Percentiles rank a stretch among this genome's conserved stretches.
These are phyloP conservation scores for Drosophila parabipectinata DNA, from an alignment of 1,140 invertebrate genomes.

Conservation along the genomic window DNA sequence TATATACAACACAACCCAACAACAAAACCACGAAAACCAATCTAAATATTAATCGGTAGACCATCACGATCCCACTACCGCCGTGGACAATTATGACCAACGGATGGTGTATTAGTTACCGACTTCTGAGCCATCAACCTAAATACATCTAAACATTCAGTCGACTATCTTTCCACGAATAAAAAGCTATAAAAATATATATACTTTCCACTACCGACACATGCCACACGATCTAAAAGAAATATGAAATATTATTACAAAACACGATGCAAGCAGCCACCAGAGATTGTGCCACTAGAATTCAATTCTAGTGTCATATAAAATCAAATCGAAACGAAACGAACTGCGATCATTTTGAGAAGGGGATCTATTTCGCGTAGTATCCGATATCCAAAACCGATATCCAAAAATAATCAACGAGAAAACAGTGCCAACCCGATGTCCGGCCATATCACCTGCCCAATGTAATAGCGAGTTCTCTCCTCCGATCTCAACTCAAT, in stretches of 20 bases:
- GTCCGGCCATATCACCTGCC: conserved; percentile 18
- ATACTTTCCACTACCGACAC: conserved; percentile 48
- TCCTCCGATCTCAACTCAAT: conserved; percentile 10
- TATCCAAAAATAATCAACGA: conserved; percentile 11
- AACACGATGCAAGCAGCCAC: conserved; percentile 39
- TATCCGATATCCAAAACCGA: conserved; percentile 12
- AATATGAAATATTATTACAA: background rate
- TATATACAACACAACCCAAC: conserved; percentile 13
- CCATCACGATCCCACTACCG: conserved; percentile 83
- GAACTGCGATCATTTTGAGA: conserved; percentile 41
- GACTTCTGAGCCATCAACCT: conserved; percentile 66
- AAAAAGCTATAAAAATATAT: conserved; percentile 21
- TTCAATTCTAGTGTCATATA: conserved; percentile 26
- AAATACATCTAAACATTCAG: conserved; percentile 51
- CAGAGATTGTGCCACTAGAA: conserved; percentile 44
- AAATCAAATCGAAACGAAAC: conserved; percentile 32
- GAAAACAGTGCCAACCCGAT: conserved; percentile 17
- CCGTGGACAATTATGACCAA: conserved; percentile 82
- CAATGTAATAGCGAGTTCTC: conserved; percentile 39
- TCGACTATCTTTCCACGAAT: conserved; percentile 61
- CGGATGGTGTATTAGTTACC: conserved; percentile 78
- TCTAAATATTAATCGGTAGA: conserved; percentile 58
- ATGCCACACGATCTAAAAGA: conserved; percentile 35
- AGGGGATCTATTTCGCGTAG: conserved; percentile 30
- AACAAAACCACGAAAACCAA: conserved; percentile 31